These are phyloP conservation scores for Tetranychus truncatus DNA, from an alignment of 2,888 invertebrate genomes.

Conservation along the genomic window DNA sequence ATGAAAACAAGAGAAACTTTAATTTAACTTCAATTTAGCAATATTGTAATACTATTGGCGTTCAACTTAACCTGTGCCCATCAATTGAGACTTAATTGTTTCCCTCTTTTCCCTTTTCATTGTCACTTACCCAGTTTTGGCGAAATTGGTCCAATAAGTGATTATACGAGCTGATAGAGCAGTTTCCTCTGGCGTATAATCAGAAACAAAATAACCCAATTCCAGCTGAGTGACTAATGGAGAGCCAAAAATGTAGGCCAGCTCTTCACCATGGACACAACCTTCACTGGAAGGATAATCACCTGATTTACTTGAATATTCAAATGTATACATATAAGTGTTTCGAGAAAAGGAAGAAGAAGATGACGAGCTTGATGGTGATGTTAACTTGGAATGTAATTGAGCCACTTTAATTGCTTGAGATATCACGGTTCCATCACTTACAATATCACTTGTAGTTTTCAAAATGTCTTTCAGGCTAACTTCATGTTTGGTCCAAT, in stretches of 20 bases:
- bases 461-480: slow-evolving; percentile 34
- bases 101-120: no score
- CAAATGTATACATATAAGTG: slow-evolving; percentile 19
- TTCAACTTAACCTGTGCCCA: no score
- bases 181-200: slow-evolving; percentile 71
- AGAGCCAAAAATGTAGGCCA: slow-evolving; percentile 76
- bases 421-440: slow-evolving; percentile 76
- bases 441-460: slow-evolving; percentile 65
- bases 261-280: slow-evolving; percentile 76
- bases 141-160: slow-evolving; percentile 80
- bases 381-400: slow-evolving; percentile 47
- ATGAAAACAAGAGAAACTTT: no score
- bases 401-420: slow-evolving; percentile 74
- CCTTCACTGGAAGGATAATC: slow-evolving; percentile 36
- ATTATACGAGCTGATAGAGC: slow-evolving; percentile 70
- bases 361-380: no score
- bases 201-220: slow-evolving; percentile 47
- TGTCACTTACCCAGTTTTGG: slow-evolving; percentile 62
- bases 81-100: no score
- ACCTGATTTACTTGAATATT: slow-evolving; percentile 11
- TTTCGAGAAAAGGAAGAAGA: slow-evolving; percentile 31
- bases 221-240: slow-evolving; percentile 57
- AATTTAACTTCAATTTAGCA: no score
- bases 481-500: slow-evolving; percentile 45
- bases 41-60: no score